Conservation (phyloP, 2,797 vertebrate genomes). For the Phrynocephalus forsythii region DNA sequence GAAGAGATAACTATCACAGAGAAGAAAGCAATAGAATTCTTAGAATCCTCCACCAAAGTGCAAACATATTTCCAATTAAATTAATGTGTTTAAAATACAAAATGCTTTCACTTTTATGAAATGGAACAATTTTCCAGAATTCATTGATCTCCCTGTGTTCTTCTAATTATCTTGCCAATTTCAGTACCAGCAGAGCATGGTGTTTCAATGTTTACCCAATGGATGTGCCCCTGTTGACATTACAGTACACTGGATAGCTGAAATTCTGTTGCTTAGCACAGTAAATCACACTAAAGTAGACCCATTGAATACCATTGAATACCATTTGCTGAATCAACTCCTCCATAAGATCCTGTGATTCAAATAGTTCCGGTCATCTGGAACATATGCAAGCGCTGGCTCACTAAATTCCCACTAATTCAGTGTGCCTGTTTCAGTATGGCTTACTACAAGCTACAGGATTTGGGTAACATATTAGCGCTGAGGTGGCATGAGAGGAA, state of each 20-base stretch:
- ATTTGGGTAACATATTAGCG: neutral
- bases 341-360: too few relatives aligned
- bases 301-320: too few relatives aligned
- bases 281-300: too few relatives aligned
- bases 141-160: neutral
- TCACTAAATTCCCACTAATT: too few relatives aligned
- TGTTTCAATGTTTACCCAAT: neutral
- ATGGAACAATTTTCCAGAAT: neutral
- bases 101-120: neutral
- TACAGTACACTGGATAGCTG: too few relatives aligned
- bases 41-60: constrained; percentile 34
- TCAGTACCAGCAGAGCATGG: neutral
- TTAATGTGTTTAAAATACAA: neutral
- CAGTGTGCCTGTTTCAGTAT: too few relatives aligned
- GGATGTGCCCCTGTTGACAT: neutral
- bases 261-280: too few relatives aligned
- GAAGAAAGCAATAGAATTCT: constrained; percentile 44
- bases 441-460: too few relatives aligned
- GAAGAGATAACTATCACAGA: constrained; percentile 25
- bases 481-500: neutral
- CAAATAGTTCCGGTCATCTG: too few relatives aligned
- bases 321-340: too few relatives aligned
- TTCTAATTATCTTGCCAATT: neutral
- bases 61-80: constrained; percentile 28
- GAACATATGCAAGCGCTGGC: too few relatives aligned